A percentile compares a stretch with the other conserved stretches of the same genome.
Conservation (phyloP, 2,113 vertebrate genomes). For the Lycocorax pyrrhopterus region DNA sequence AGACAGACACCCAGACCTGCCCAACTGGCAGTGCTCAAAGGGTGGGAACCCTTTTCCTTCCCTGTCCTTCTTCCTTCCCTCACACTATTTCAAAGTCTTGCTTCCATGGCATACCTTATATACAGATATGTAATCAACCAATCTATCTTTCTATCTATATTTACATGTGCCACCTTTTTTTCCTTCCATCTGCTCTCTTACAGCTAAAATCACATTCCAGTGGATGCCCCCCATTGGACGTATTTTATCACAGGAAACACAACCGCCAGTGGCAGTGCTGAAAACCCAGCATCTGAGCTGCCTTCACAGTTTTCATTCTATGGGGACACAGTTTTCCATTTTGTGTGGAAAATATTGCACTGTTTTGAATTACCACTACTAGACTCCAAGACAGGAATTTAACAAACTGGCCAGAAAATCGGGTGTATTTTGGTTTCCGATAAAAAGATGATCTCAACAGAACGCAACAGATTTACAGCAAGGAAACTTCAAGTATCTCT, state of each 20-base stretch:
- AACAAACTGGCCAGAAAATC: neutral
- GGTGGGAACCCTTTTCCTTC: neutral
- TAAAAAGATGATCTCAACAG: neutral
- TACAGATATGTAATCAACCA: neutral
- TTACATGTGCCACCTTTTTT: neutral
- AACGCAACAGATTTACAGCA: neutral
- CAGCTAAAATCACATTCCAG: neutral
- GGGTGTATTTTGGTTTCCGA: neutral
- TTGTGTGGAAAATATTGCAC: neutral
- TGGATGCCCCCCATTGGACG: neutral
- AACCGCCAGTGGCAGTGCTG: neutral
- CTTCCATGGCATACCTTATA: neutral
- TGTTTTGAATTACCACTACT: neutral
- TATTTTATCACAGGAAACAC: neutral
- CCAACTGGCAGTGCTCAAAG: fast-evolving
- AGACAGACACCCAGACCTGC: neutral
- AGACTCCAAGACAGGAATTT: slow-evolving; percentile 1
- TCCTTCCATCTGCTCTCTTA: neutral
- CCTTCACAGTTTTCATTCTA: neutral
- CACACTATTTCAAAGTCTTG: neutral
- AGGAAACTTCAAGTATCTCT: neutral
- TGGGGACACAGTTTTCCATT: neutral
- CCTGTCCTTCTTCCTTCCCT: neutral
- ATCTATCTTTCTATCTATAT: neutral
- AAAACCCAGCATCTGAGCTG: neutral